Conservation (phyloP, 2,888 invertebrate species). For the Archips crataeganus region DNA sequence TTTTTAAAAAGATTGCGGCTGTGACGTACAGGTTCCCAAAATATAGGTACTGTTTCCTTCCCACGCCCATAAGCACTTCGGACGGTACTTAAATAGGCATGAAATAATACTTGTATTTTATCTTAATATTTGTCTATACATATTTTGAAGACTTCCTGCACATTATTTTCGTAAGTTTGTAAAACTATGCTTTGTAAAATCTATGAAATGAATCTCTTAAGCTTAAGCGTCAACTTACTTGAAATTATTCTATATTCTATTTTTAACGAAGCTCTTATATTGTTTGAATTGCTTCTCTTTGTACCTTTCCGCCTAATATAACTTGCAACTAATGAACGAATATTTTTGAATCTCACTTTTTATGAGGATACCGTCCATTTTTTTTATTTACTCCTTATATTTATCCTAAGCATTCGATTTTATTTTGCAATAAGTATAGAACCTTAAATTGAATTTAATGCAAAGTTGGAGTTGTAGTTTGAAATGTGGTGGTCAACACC, state of each 20-base stretch:
- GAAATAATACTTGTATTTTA: not conserved
- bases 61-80: too few species aligned
- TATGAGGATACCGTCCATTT: slow-evolving; percentile 33
- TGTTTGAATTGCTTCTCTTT: not conserved
- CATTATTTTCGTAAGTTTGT: not conserved
- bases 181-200: not conserved
- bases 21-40: not conserved
- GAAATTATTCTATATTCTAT: not conserved
- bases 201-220: not conserved
- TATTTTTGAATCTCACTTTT: slow-evolving; percentile 10
- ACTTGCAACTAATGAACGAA: not conserved
- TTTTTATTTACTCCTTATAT: slow-evolving; percentile 2
- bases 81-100: not conserved
- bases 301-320: not conserved
- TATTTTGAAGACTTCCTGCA: not conserved
- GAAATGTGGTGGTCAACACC: too few species aligned
- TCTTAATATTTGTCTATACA: not conserved
- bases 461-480: too few species aligned
- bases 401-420: not conserved
- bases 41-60: not conserved
- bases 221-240: not conserved
- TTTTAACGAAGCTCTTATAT: not conserved
- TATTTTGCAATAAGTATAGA: not conserved
- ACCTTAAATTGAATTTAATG: not conserved
- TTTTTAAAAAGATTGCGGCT: not conserved